A percentile compares a stretch with the other conserved stretches of the same genome.
Conservation (phyloP, 1,140 invertebrate genomes). For the Probaryconus sp. region DNA sequence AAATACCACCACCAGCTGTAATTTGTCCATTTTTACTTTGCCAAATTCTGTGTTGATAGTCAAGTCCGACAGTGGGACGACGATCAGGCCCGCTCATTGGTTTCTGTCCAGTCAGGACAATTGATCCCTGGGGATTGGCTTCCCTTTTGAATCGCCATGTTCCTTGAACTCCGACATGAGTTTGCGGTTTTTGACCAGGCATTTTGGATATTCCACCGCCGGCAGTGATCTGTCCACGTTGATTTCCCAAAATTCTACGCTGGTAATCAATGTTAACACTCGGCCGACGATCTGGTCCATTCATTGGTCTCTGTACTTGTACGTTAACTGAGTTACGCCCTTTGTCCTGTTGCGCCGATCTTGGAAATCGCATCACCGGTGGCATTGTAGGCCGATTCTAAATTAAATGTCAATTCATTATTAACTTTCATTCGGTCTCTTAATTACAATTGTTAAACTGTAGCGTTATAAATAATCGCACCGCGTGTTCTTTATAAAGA, state of each 20-base stretch:
- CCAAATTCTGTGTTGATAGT: slow-evolving; percentile 6
- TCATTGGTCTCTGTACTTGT: slow-evolving; percentile 53
- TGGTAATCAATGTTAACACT: slow-evolving; percentile 60
- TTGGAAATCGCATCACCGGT: slow-evolving; percentile 36
- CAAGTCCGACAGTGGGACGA: not conserved
- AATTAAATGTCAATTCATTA: too few relatives aligned
- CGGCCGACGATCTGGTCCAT: slow-evolving; percentile 59
- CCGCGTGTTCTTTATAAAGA: too few relatives aligned
- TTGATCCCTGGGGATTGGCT: slow-evolving; percentile 17
- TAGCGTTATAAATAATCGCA: too few relatives aligned
- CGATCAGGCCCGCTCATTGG: slow-evolving; percentile 1
- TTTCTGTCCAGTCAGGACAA: not conserved
- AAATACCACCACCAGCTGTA: slow-evolving; percentile 3
- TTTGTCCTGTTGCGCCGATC: slow-evolving; percentile 34
- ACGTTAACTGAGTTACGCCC: slow-evolving; percentile 35
- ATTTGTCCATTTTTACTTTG: slow-evolving; percentile 46
- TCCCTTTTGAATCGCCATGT: slow-evolving; percentile 51
- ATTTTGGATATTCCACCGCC: slow-evolving; percentile 56
- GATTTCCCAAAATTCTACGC: slow-evolving; percentile 59
- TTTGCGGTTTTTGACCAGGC: slow-evolving; percentile 59
- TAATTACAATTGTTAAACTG: too few relatives aligned
- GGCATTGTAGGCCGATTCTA: slow-evolving; percentile 46
- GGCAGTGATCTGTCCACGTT: slow-evolving; percentile 59
- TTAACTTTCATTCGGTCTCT: not conserved
- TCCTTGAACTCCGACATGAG: slow-evolving; percentile 59